These are phyloP conservation scores for Diorhabda carinulata DNA, from an alignment of 1,140 invertebrate species.

Conservation along the genomic window DNA sequence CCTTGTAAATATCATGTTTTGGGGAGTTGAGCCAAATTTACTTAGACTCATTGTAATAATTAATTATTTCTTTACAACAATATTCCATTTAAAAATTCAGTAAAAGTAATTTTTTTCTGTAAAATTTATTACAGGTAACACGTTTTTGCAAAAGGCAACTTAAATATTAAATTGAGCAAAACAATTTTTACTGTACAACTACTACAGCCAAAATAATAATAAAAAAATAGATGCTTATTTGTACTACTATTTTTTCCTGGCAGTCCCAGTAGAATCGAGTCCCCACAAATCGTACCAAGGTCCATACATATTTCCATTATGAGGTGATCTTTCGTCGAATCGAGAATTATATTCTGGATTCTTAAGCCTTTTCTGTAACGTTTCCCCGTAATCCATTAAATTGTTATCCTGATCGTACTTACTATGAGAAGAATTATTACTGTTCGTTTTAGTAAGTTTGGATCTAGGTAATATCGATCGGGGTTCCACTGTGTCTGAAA, in stretches of 20 bases:
- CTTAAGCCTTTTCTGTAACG: slow-evolving; percentile 48
- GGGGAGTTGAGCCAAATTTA: too few species aligned
- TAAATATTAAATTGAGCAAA: slow-evolving; percentile 21
- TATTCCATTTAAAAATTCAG: too few species aligned
- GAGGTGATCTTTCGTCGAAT: slow-evolving; percentile 55
- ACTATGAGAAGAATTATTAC: slow-evolving; percentile 45
- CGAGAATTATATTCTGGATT: slow-evolving; percentile 50
- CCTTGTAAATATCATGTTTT: too few species aligned
- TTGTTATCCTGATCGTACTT: slow-evolving; percentile 44
- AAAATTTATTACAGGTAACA: too few species aligned
- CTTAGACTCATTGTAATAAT: too few species aligned
- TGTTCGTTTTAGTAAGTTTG: slow-evolving; percentile 62
- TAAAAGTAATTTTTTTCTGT: too few species aligned
- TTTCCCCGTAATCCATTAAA: slow-evolving; percentile 50
- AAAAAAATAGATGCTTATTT: too few species aligned
- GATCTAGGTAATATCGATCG: slow-evolving; percentile 66
- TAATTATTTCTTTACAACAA: too few species aligned
- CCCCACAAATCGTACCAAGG: slow-evolving; percentile 87
- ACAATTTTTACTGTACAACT: slow-evolving; percentile 1
- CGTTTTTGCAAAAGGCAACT: slow-evolving; percentile 5
- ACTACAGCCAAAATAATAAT: background rate
- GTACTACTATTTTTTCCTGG: slow-evolving; percentile 24
- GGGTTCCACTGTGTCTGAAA: slow-evolving; percentile 53
- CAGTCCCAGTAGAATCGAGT: slow-evolving; percentile 54
- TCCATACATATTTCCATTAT: slow-evolving; percentile 66